Evolutionary conservation across 2,888 invertebrate genomes (phyloP).

Genomic region (Stenolophus ochropezus): DNA sequence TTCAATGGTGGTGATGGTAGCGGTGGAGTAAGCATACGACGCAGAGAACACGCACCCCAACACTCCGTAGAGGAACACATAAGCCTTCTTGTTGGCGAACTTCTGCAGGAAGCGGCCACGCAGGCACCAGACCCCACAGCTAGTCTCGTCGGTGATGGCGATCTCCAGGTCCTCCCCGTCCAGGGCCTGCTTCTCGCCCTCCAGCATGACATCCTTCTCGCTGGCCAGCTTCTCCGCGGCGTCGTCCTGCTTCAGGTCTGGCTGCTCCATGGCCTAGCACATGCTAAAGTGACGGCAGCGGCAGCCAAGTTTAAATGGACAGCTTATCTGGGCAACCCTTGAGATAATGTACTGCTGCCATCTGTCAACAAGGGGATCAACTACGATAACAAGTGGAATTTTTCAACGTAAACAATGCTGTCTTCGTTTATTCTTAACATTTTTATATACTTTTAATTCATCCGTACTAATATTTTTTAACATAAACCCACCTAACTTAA

Average conservation of each 20-base stretch:
- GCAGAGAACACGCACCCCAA: constrained; percentile 82
- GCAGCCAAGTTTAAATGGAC: not conserved
- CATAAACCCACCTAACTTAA: no score
- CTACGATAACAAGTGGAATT: not conserved
- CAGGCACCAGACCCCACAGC: constrained; percentile 80
- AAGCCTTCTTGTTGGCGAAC: constrained; percentile 77
- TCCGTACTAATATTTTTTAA: no score
- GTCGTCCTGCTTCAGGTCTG: constrained; percentile 5
- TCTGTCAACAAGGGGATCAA: constrained; percentile 26
- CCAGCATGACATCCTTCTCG: constrained; percentile 63
- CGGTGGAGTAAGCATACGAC: constrained; percentile 82
- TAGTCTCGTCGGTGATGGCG: constrained; percentile 78
- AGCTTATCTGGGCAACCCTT: constrained; percentile 44
- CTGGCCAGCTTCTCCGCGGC: constrained; percentile 16
- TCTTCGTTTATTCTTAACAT: no score
- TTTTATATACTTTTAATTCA: no score
- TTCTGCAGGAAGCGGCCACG: constrained; percentile 77
- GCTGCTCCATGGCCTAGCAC: constrained; percentile 5
- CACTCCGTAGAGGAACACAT: constrained; percentile 79
- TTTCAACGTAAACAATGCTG: not conserved
- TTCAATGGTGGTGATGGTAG: constrained; percentile 84
- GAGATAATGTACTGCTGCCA: constrained; percentile 44
- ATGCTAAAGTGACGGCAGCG: not conserved
- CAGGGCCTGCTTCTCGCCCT: constrained; percentile 70
- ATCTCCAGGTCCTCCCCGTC: constrained; percentile 68